phyloP scores from a whole-genome alignment of 2,113 vertebrate genomes.

The zebrafish (Danio rerio) region DNA sequence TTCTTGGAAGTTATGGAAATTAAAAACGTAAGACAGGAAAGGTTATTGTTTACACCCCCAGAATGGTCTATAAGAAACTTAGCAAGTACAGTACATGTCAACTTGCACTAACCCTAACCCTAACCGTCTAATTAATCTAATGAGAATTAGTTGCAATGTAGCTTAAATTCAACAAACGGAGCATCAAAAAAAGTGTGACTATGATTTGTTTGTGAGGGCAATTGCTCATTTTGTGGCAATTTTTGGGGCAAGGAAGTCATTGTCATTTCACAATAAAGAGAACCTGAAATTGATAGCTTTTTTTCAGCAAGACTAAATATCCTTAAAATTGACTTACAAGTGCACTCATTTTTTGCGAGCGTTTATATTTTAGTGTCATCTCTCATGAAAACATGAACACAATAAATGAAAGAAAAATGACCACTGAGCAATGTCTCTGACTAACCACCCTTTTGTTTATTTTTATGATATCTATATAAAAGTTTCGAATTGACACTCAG shows the following conservation, averaged over 20 bases:
- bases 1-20: too few species aligned
- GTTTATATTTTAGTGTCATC: not conserved
- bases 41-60: too few species aligned
- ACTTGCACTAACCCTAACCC: too few species aligned
- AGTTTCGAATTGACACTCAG: not conserved
- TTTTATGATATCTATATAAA: not conserved
- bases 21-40: too few species aligned
- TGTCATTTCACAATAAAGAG: not conserved
- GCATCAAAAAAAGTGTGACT: too few species aligned
- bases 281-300: not conserved
- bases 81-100: too few species aligned
- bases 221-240: not conserved
- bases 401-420: not conserved
- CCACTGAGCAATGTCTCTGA: not conserved
- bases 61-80: too few species aligned
- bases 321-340: not conserved
- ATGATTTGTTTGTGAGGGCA: conserved; percentile 20
- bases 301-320: not conserved
- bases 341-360: not conserved
- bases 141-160: too few species aligned
- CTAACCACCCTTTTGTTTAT: not conserved
- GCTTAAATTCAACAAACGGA: too few species aligned
- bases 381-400: not conserved
- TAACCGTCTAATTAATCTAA: too few species aligned
- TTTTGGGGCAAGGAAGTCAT: not conserved